phyloP scores from a whole-genome alignment of 2,113 vertebrate genomes.

The Lichenostomus cassidix region DNA sequence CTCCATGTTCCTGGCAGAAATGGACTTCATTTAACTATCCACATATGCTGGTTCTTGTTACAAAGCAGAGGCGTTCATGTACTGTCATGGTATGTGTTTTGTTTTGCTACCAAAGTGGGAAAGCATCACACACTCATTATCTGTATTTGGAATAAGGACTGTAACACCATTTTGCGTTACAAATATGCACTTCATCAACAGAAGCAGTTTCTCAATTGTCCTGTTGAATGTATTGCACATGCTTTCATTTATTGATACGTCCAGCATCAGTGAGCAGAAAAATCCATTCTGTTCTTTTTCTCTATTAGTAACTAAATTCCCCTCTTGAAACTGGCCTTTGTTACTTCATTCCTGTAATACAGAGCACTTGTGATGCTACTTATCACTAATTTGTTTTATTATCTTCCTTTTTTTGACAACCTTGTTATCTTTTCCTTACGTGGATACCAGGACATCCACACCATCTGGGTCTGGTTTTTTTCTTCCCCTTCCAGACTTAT shows the following conservation, averaged over 20 bases:
- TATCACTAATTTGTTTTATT: background rate
- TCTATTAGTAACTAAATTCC: background rate
- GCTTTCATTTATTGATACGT: background rate
- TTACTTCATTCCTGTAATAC: background rate
- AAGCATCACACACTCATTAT: background rate
- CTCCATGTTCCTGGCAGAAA: fast-evolving
- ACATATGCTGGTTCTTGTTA: background rate
- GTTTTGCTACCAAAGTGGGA: background rate
- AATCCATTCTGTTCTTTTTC: background rate
- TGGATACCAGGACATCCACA: background rate
- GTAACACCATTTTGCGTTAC: background rate
- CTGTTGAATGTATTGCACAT: background rate
- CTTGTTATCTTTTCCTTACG: background rate
- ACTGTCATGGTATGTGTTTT: background rate
- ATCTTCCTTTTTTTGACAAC: background rate
- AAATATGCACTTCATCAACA: background rate
- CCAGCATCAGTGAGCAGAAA: background rate
- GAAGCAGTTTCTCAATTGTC: background rate
- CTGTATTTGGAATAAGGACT: background rate
- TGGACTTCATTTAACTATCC: background rate
- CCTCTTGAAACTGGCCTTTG: background rate
- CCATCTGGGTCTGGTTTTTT: no score
- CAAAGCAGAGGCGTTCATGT: background rate
- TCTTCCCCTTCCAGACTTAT: background rate
- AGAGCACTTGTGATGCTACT: background rate